These are phyloP conservation scores for Calypte anna DNA, from an alignment of 2,113 vertebrate species.

Conservation along the genomic window DNA sequence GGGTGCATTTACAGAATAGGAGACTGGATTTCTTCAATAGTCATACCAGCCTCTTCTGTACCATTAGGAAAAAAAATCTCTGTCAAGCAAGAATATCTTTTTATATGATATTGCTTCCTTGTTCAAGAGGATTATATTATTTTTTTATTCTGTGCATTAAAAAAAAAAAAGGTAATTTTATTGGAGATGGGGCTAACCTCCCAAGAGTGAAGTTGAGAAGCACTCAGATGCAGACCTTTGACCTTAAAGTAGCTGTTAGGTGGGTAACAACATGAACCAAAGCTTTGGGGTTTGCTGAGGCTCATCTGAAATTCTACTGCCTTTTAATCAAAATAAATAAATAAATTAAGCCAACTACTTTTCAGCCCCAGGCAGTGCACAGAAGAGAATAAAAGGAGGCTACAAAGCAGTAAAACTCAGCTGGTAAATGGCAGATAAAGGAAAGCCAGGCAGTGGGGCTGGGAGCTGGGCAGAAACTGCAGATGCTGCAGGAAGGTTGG, in stretches of 20 bases:
- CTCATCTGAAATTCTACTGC: neutral
- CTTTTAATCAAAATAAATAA: neutral
- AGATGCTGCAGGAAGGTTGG: neutral
- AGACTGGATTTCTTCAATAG: constrained; percentile 1
- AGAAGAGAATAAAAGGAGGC: neutral
- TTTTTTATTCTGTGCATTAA: neutral
- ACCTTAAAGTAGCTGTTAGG: neutral
- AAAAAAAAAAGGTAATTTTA: neutral
- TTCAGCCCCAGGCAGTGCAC: neutral
- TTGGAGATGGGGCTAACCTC: neutral
- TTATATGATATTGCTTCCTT: neutral
- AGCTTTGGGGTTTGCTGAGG: neutral
- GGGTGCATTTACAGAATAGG: neutral
- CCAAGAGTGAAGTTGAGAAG: neutral
- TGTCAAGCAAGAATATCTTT: neutral
- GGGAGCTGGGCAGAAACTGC: neutral
- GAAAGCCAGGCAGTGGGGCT: neutral
- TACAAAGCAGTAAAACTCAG: neutral
- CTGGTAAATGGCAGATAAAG: neutral
- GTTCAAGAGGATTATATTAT: neutral
- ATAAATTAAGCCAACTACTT: neutral
- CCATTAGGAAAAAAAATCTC: neutral
- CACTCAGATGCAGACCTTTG: neutral
- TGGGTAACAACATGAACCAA: neutral
- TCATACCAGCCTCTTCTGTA: neutral